Percentiles rank a stretch among this genome's conserved stretches.
These are phyloP conservation scores for Seriola rivoliana DNA, from an alignment of 2,113 vertebrate genomes.

Conservation along the genomic window DNA sequence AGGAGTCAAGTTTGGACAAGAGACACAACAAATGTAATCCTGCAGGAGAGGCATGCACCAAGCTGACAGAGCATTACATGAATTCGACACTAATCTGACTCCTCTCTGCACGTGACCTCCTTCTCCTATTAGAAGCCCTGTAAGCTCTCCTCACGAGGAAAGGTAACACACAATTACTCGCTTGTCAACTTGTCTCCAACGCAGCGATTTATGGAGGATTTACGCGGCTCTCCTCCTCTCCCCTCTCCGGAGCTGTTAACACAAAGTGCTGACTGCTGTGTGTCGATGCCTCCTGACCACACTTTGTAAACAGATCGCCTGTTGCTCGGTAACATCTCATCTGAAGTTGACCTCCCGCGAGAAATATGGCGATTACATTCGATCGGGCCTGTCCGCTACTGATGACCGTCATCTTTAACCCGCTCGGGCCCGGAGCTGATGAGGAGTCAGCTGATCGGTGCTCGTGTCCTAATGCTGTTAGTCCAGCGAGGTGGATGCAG, in stretches of 20 bases:
- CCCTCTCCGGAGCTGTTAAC: constrained; percentile 76
- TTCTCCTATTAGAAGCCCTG: background rate
- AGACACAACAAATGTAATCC: background rate
- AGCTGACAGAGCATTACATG: background rate
- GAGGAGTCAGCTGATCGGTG: too few species aligned
- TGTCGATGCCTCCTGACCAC: too few species aligned
- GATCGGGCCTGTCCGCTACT: constrained; percentile 86
- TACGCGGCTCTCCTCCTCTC: constrained; percentile 27
- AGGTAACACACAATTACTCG: constrained; percentile 52
- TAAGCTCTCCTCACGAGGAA: constrained; percentile 10
- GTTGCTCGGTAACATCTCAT: constrained; percentile 93
- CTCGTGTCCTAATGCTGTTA: too few species aligned
- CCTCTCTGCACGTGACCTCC: background rate
- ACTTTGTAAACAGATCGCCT: constrained; percentile 88
- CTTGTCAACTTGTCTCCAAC: constrained; percentile 42
- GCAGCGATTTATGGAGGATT: constrained; percentile 76
- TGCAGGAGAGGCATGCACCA: background rate
- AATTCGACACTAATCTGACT: background rate
- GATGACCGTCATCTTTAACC: constrained; percentile 91
- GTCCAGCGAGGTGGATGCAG: too few species aligned
- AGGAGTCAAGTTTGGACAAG: background rate
- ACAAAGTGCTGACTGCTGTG: constrained; percentile 82
- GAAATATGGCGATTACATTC: constrained; percentile 91
- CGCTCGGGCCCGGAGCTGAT: background rate
- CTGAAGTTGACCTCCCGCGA: constrained; percentile 68